phyloP scores from a whole-genome alignment of 2,888 invertebrate species.

The Phengaris alcon region DNA sequence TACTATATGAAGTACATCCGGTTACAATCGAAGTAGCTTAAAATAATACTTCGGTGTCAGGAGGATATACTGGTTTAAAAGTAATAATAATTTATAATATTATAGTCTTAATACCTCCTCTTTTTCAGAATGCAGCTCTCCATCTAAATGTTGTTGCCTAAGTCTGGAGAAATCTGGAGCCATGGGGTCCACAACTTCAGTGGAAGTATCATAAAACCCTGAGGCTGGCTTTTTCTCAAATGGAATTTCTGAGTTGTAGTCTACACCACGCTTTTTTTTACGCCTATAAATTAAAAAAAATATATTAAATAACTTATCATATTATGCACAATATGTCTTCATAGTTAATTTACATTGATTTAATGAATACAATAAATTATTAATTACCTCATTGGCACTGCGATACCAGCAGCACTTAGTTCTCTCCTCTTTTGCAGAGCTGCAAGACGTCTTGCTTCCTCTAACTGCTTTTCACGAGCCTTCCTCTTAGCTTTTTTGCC shows the following conservation, averaged over 20 bases:
- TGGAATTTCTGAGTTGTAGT: slow-evolving; percentile 98
- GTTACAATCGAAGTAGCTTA: too few relatives aligned
- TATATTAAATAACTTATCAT: background rate
- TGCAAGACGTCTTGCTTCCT: slow-evolving; percentile 97
- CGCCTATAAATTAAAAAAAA: slow-evolving; percentile 57
- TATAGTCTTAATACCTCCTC: slow-evolving; percentile 84
- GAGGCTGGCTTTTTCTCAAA: slow-evolving; percentile 96
- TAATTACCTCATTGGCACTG: slow-evolving; percentile 64
- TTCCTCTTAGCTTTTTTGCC: slow-evolving; percentile 96
- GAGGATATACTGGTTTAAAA: too few relatives aligned
- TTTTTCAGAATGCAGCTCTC: slow-evolving; percentile 92
- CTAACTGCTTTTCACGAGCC: slow-evolving; percentile 98
- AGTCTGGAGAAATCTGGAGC: slow-evolving; percentile 94
- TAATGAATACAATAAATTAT: background rate
- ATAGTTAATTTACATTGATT: background rate
- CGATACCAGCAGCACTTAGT: slow-evolving; percentile 96
- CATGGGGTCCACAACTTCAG: slow-evolving; percentile 91
- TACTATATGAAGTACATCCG: too few relatives aligned
- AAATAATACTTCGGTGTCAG: too few relatives aligned
- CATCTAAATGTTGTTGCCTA: slow-evolving; percentile 95
- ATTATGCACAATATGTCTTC: background rate
- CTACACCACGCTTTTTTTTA: slow-evolving; percentile 92
- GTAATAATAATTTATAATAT: background rate
- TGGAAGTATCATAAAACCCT: slow-evolving; percentile 97
- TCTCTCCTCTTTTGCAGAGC: slow-evolving; percentile 98